phyloP scores from a whole-genome alignment of 2,797 vertebrate species.

The Gymnothorax reevesii region DNA sequence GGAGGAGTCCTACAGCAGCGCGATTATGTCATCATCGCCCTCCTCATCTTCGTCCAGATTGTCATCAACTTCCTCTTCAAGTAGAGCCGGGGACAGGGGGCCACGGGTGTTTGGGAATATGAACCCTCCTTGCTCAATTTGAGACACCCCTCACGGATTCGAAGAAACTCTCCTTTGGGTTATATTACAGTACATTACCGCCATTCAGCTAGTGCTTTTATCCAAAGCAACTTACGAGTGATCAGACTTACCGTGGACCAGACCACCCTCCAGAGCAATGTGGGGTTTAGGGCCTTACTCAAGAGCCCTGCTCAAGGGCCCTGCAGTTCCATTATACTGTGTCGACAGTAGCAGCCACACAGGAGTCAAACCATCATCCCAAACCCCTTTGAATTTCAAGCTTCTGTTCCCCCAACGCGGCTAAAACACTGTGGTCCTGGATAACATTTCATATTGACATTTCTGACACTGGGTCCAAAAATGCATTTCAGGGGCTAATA shows the following conservation, averaged over 20 bases:
- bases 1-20: conserved; percentile 86
- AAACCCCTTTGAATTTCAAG: too few species aligned
- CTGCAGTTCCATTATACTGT: too few species aligned
- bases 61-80: conserved; percentile 92
- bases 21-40: conserved; percentile 86
- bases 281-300: too few species aligned
- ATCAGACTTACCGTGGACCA: too few species aligned
- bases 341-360: too few species aligned
- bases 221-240: too few species aligned
- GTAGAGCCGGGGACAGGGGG: conserved; percentile 60
- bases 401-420: too few species aligned
- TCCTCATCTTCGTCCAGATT: conserved; percentile 90
- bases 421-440: neutral
- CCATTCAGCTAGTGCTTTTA: too few species aligned
- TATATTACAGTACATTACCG: too few species aligned
- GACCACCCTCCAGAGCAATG: too few species aligned
- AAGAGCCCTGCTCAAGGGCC: too few species aligned
- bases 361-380: too few species aligned
- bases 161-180: neutral
- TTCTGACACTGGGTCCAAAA: neutral
- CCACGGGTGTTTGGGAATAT: neutral
- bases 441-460: neutral
- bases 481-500: neutral
- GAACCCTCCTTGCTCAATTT: neutral
- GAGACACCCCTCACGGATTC: neutral